Percentiles rank a stretch among this genome's conserved stretches.
phyloP scores from a whole-genome alignment of 2,113 vertebrate genomes.

The Trinectes maculatus region DNA sequence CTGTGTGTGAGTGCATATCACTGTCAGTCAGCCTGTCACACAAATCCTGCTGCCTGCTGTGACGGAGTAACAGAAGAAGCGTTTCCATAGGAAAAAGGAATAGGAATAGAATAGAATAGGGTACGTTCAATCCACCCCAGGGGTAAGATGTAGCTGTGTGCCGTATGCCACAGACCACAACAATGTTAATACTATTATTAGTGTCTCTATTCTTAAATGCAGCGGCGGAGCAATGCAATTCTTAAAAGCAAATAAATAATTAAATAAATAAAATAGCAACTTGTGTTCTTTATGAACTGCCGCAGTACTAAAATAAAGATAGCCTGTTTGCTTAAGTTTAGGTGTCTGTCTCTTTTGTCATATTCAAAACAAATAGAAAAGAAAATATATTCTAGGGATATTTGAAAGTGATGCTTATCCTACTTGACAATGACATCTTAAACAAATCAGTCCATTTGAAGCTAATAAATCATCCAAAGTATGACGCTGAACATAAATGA shows the following conservation, averaged over 20 bases:
- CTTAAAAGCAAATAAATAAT: background rate
- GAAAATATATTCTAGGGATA: background rate
- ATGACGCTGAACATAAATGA: too few species aligned
- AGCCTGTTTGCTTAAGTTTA: background rate
- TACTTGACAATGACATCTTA: too few species aligned
- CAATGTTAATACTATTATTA: background rate
- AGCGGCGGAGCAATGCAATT: background rate
- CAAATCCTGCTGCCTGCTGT: background rate
- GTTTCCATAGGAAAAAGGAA: constrained; percentile 12
- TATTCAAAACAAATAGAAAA: background rate
- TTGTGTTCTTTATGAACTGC: background rate
- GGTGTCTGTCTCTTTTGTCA: background rate
- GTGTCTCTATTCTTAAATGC: background rate
- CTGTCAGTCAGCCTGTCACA: constrained; percentile 28
- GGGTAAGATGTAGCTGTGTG: background rate
- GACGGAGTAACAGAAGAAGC: constrained; percentile 7
- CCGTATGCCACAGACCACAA: too few species aligned
- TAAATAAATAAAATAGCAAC: too few species aligned
- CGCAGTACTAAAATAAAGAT: background rate
- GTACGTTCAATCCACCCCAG: background rate
- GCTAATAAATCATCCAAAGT: background rate
- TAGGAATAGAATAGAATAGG: too few species aligned
- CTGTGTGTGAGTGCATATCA: background rate
- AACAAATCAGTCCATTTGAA: background rate
- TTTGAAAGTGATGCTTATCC: too few species aligned